Conservation (phyloP, 2,797 vertebrate genomes). For the Cyprinella venusta region DNA sequence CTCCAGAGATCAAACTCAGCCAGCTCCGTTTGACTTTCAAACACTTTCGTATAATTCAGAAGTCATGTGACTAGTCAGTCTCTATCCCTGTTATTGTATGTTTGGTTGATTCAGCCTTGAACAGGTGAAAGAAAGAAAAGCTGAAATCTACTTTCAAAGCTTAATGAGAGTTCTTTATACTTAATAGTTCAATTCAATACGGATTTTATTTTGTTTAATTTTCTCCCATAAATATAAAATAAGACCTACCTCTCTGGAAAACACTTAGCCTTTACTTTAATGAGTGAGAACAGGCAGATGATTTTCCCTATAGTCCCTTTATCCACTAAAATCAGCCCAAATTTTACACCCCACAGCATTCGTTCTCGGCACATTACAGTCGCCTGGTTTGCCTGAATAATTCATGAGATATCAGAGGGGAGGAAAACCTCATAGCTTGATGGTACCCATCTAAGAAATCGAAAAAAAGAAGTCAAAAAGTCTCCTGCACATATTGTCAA, state of each 20-base stretch:
- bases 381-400: slow-evolving; percentile 56
- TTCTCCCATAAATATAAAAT: background rate
- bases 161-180: background rate
- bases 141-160: background rate
- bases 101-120: slow-evolving; percentile 5
- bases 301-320: slow-evolving; percentile 51
- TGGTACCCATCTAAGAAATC: slow-evolving; percentile 42
- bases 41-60: slow-evolving; percentile 24
- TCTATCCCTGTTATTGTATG: slow-evolving; percentile 3
- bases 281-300: slow-evolving; percentile 30
- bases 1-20: slow-evolving; percentile 43
- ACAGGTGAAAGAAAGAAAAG: background rate
- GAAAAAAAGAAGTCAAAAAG: background rate
- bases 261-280: slow-evolving; percentile 51
- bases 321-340: slow-evolving; percentile 57
- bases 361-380: slow-evolving; percentile 45
- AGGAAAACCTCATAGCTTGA: slow-evolving; percentile 54
- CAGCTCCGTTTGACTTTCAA: slow-evolving; percentile 36
- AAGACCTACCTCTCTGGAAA: slow-evolving; percentile 16
- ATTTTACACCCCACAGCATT: slow-evolving; percentile 62
- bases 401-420: slow-evolving; percentile 60
- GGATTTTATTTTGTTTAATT: background rate
- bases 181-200: background rate
- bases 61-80: slow-evolving; percentile 22
- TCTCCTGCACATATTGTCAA: slow-evolving; percentile 7